Percentiles rank a stretch among this genome's conserved stretches.
Conservation (phyloP, 2,113 vertebrate genomes). For the Lophura nycthemera region DNA sequence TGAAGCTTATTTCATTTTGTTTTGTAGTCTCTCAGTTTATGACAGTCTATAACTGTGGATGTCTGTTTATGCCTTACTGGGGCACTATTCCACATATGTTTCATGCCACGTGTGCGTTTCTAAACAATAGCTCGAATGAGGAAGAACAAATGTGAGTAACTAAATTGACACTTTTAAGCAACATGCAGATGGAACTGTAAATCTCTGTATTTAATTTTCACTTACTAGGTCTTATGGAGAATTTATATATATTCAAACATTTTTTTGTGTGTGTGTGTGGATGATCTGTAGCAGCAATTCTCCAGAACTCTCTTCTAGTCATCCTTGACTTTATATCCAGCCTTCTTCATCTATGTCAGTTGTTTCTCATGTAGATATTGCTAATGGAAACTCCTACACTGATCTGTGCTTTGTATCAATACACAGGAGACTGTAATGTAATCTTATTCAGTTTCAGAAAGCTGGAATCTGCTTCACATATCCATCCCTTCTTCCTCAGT, state of each 20-base stretch:
- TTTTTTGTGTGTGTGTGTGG: too few species aligned
- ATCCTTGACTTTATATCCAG: neutral
- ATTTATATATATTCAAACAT: neutral
- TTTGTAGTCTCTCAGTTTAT: neutral
- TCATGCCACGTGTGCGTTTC: neutral
- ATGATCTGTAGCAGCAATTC: neutral
- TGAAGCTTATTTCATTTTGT: neutral
- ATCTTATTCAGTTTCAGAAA: neutral
- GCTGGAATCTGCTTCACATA: neutral
- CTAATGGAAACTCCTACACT: neutral
- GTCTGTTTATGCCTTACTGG: neutral
- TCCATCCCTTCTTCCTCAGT: neutral
- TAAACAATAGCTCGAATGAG: neutral
- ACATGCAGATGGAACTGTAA: neutral
- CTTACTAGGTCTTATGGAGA: neutral
- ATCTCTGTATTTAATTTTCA: neutral
- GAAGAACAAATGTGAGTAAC: neutral
- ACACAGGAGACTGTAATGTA: rapidly evolving
- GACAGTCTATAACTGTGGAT: neutral
- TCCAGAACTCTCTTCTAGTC: neutral
- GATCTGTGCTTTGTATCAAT: neutral
- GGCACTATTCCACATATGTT: neutral
- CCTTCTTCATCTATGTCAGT: neutral
- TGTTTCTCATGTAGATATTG: neutral
- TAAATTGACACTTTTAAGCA: neutral